Evolutionary conservation across 2,797 vertebrate genomes (phyloP), one percentile per base, ranked within the genome.

Genomic region (Sphenodon punctatus): DNA sequence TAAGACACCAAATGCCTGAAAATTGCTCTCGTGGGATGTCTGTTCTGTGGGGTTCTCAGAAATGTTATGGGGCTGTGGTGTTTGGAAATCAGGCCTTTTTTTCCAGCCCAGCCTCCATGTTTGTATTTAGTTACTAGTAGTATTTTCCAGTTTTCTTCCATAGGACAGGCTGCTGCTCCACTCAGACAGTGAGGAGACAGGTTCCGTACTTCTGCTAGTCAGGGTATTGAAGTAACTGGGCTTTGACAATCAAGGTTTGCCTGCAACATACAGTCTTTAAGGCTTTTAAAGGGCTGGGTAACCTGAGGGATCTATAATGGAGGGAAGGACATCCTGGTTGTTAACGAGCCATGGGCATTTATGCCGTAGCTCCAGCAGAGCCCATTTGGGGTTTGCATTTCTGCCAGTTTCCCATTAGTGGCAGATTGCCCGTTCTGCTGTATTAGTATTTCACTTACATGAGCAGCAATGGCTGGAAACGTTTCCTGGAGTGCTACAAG

Each of bases 201-300:
- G 13, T 7, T 11, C 55, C 34, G 10, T 25, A 38, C 59, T 41
- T 22, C 34, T 48, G 2, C 17, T 45, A 42, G 13, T 0, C 3
- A 32, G 49, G n/a, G 25, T 14, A 55, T 56, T 42, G 42, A 46
- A 0, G 0, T 60, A 1, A 27, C 8, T 25, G 49, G 8, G 25
- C 23, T 36, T 15, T 1, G 2, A 60, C 9, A 13, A 17, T 23
- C 16, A 3, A 13, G 36, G 20, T 1, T 3, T 10, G 66, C 3
- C 0, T 1, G 2, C 43, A 42, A 48, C 41, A 3, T 10, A n/a
- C 1, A 3, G 23, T 0, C 0, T 1, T 16, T 46, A 23, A 55
- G 46, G 25, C 43, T 23, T 27, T n/a, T 2, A 46, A 0, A 0
- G 0, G 20, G 1, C 4, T 25, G 36, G 17, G 48, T 42, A 2